phyloP scores from a whole-genome alignment of 2,113 vertebrate species.

The Vombatus ursinus region DNA sequence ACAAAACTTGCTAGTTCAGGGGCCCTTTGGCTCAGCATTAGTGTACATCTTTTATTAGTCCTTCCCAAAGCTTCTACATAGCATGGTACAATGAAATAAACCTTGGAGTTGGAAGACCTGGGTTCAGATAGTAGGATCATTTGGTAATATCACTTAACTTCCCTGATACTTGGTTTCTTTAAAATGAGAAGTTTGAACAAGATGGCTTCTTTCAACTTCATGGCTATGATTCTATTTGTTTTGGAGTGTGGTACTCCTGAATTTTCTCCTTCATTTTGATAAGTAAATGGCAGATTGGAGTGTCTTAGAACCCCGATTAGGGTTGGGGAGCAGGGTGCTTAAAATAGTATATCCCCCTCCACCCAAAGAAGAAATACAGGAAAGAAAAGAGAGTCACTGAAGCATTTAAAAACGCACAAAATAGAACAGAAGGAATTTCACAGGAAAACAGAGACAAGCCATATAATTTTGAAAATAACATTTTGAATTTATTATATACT shows the following conservation, averaged over 20 bases:
- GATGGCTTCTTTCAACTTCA: neutral
- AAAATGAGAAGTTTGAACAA: neutral
- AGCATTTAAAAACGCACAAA: neutral
- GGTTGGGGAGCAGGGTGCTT: neutral
- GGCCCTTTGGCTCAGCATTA: neutral
- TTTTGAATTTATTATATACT: neutral
- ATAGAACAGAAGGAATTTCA: neutral
- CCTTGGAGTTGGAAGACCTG: neutral
- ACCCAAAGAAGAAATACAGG: neutral
- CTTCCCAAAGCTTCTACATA: neutral
- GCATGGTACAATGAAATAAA: neutral
- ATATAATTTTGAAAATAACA: neutral
- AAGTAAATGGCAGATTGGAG: neutral
- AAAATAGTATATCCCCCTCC: neutral
- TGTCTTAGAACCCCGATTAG: too few relatives aligned
- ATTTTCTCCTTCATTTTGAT: neutral
- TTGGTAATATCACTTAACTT: neutral
- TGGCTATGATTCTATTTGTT: neutral
- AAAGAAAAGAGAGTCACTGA: neutral
- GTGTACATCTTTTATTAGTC: neutral
- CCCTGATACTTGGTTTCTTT: neutral
- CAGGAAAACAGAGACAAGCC: neutral
- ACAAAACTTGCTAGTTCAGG: neutral
- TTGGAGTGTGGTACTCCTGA: neutral
- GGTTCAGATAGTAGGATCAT: neutral